Evolutionary conservation across 2,113 vertebrate genomes (phyloP), one percentile per base, ranked within the genome.

Genomic region (Siniperca knerii): DNA sequence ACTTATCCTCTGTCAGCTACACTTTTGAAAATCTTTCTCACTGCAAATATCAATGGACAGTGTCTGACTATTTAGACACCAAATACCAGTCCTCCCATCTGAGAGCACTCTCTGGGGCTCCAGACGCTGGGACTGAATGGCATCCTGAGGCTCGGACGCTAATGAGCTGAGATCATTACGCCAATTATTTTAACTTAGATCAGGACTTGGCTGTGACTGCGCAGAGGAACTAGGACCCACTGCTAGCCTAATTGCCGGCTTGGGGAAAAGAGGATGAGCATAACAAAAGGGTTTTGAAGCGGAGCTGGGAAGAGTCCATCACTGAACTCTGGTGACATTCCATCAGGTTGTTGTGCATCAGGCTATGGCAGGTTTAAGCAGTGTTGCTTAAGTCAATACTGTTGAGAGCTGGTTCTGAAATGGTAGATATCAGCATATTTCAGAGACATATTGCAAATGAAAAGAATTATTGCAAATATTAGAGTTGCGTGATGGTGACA

Each of bases 181-280:
- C 89, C 94, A 95, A 95, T 95, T 95, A 94, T 89, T 92, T 92
- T 85, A 90, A 90, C 90, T 93, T 93, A 84, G 89, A 93, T 95
- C 92, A 95, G 87, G 81, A 93, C 75, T 92, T 94, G 93, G 94
- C 92, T 90, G 89, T 85, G 81, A 88, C 81, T 80, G 76, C 79
- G 62, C 66, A 80, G 75, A 82, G 65, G 86, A 86, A 84, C 87
- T 60, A 85, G 87, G 77, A 92, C 86, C 87, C 84, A 91, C 44
- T 81, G 52, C 79, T 87, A 40, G 74, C 81, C 85, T 94, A 94
- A 94, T 95, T 94, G 91, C 87, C 18, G 57, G 90, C 90, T 87
- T 84, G 85, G 89, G 81, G 83, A 93, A 89, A 82, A 86, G 67
- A 91, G 73, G 83, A 82, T 82, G 82, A 80, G 81, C 64, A 79